These are phyloP conservation scores for Araneus ventricosus DNA, from an alignment of 1,140 invertebrate genomes.

Conservation along the genomic window DNA sequence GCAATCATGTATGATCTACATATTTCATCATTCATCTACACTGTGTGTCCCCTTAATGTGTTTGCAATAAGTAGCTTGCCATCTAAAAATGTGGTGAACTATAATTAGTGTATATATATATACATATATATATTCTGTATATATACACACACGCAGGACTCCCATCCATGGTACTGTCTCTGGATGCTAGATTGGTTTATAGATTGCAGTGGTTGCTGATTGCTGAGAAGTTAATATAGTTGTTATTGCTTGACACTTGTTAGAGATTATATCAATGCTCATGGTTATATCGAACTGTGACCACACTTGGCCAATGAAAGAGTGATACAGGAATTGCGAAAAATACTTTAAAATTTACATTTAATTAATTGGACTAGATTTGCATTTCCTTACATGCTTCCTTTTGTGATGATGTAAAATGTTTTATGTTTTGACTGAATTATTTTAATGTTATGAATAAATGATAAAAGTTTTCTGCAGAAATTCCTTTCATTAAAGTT, in stretches of 20 bases:
- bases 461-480: not conserved
- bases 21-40: constrained; percentile 68
- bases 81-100: constrained; percentile 40
- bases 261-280: constrained; percentile 58
- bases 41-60: constrained; percentile 57
- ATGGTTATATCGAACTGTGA: constrained; percentile 27
- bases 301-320: constrained; percentile 25
- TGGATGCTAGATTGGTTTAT: constrained; percentile 56
- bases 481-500: not conserved
- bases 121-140: constrained; percentile 27
- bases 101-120: constrained; percentile 38
- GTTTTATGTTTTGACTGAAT: too few relatives aligned
- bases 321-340: constrained; percentile 38
- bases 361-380: not conserved
- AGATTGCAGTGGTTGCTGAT: constrained; percentile 37
- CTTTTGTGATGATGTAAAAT: too few relatives aligned
- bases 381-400: not conserved
- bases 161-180: constrained; percentile 31
- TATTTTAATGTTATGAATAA: too few relatives aligned
- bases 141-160: constrained; percentile 26
- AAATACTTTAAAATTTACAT: not conserved
- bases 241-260: constrained; percentile 71
- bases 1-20: constrained; percentile 59
- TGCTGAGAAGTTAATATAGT: constrained; percentile 56
- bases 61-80: constrained; percentile 71